Evolutionary conservation across 2,888 invertebrate genomes (phyloP).

Genomic region (Pachycephus smyrnensis): DNA sequence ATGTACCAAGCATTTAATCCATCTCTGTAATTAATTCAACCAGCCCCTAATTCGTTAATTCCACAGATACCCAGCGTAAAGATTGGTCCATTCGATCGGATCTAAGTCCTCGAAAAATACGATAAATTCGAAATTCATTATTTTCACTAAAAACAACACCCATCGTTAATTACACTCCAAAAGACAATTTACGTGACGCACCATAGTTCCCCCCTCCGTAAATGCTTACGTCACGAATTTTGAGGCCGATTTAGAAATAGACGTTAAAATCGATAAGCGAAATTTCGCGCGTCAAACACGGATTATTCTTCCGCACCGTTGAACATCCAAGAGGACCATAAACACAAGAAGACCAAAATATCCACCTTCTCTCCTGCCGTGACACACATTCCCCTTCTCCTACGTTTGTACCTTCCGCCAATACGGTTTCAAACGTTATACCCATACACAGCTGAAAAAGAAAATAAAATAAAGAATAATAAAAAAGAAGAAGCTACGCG

Average conservation of each 20-base stretch:
- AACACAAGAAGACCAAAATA: neutral
- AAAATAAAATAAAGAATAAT: neutral
- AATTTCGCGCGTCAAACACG: neutral
- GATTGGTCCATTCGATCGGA: neutral
- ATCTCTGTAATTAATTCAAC: neutral
- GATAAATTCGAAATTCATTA: neutral
- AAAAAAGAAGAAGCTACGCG: neutral
- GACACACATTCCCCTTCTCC: neutral
- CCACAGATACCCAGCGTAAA: neutral
- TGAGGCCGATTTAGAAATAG: neutral
- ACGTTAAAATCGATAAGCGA: neutral
- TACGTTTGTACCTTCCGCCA: neutral
- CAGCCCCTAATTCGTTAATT: neutral
- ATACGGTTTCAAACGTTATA: neutral
- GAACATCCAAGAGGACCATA: neutral
- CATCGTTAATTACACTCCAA: neutral
- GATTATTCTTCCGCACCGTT: neutral
- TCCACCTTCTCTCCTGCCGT: neutral
- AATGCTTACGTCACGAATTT: neutral
- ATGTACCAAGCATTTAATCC: neutral
- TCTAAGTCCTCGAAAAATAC: neutral
- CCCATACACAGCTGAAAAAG: neutral
- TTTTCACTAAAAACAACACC: neutral
- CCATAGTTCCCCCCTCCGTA: neutral
- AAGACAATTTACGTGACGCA: neutral